Base-by-base conservation (phyloP, 2,888 invertebrate species). In the Lagria hirta region DNA sequence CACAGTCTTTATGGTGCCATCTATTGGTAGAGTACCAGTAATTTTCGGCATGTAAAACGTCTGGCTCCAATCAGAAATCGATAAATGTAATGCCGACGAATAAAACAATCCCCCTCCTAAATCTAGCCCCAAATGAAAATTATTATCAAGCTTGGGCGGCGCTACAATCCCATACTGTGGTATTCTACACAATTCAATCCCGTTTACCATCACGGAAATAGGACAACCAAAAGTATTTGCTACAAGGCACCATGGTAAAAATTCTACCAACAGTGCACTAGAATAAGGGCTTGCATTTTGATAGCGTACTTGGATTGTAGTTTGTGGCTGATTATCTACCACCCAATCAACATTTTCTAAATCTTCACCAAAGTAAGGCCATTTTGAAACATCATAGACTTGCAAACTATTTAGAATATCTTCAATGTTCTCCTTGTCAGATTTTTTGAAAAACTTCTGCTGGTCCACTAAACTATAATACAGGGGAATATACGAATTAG, bases 231-330 rank as follows among this genome's bases (percentile, higher is more conserved):
- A 74, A 7, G 79, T 76, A 64, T 91, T 91, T 12, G 85, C 74
- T 38, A 90, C 70, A 21, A 88, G 76, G 54, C 83, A 85, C 83
- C 85, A 84, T 0, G 91, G 87, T 14, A 82, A 74, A 4, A 90
- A 70, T 60, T 87, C 83, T 1, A 90, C 72, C 28, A 86, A 71
- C 2, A 88, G 64, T 0, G 88, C 81, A 59, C 75, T 76, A 0
- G 78, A 78, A 43, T 74, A 70, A 11, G 68, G 61, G 45, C 75
- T 75, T 18, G 76, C 75, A 48, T 76, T 76, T 52, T 73, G 71
- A 51, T 77, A 78, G 48, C 74, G 20, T 13, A 78, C 77, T 68
- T 78, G 74, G 24, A 79, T 76, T 43, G 79, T 76, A 2, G 80
- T 80, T 51, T 79, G 73, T 0, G 80, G 79, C 57, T 81, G 79